Percentiles rank a stretch among this genome's conserved stretches.
Evolutionary conservation across 2,113 vertebrate genomes (phyloP).

Genomic region (Epinephelus fuscoguttatus): DNA sequence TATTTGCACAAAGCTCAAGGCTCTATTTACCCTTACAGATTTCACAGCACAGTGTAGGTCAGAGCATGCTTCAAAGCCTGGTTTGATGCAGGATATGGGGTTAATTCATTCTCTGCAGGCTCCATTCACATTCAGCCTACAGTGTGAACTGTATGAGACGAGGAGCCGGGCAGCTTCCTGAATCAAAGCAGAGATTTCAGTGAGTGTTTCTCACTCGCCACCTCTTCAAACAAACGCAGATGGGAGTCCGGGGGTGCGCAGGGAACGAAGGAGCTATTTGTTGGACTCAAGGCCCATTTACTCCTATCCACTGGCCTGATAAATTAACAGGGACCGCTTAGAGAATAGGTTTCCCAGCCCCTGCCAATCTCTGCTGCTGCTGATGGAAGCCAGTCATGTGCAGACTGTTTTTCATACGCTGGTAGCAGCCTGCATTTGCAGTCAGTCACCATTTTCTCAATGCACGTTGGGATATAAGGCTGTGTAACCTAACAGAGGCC

Average conservation of each 20-base stretch:
- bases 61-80: slow-evolving; percentile 19
- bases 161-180: neutral
- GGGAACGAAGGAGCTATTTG: neutral
- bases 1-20: slow-evolving; percentile 26
- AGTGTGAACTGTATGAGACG: neutral
- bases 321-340: slow-evolving; percentile 13
- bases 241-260: slow-evolving; percentile 3
- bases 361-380: slow-evolving; percentile 11
- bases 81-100: neutral
- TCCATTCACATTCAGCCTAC: slow-evolving; percentile 5
- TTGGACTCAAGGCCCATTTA: neutral
- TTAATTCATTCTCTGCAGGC: slow-evolving; percentile 19
- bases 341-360: slow-evolving; percentile 1
- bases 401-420: neutral
- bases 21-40: slow-evolving; percentile 27
- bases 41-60: slow-evolving; percentile 21
- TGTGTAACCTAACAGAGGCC: neutral
- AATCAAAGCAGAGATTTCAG: neutral
- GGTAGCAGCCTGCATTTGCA: neutral
- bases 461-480: neutral
- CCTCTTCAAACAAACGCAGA: slow-evolving; percentile 4
- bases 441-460: neutral
- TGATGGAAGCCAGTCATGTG: neutral
- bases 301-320: slow-evolving; percentile 4
- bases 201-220: neutral